Evolutionary conservation across 2,797 vertebrate genomes (phyloP), one percentile per base, ranked within the genome.

Genomic region (Acanthis flammea): DNA sequence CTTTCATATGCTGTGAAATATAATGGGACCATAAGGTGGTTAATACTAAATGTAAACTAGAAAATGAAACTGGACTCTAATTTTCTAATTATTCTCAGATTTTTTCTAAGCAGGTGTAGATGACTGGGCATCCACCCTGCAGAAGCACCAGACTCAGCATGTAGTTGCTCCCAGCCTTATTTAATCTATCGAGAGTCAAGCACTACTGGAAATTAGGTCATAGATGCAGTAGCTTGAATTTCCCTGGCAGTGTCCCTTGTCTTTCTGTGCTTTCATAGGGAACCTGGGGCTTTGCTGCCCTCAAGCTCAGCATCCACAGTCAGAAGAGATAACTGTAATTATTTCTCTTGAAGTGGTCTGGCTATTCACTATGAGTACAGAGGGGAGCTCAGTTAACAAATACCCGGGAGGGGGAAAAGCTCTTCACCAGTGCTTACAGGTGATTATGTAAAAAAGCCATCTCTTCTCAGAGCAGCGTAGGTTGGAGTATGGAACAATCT

Each of bases 201-300:
- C 14, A 35, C 16, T 72, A 8, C 27, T 47, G 37, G 50, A 93
- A 83, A 90, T 75, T 10, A 75, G 45, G 50, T 57, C 25, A 65
- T n/a, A 67, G 24, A 62, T 75, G 28, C 23, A 22, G 14, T 14
- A 24, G 42, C 45, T 37, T 84, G 70, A 86, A 47, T 75, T 72
- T 78, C 10, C 31, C 18, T n/a, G 9, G 12, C 10, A 28, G 13
- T 19, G 18, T n/a, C 19, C 30, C 9, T 88, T 86, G 57, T 54
- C 12, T 37, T 86, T 54, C 70, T 0, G 0, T 12, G 14, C 19
- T 92, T 12, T 31, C 0, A 0, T 1, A n/a, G 51, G 23, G 16
- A 88, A 44, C 7, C 3, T 39, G 17, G 16, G 31, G 7, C 31
- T 68, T 78, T 3, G 1, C 35, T 19, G n/a, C 12, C 88, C 22